Conservation (phyloP, 2,888 invertebrate species). For the Coremacera marginata region DNA sequence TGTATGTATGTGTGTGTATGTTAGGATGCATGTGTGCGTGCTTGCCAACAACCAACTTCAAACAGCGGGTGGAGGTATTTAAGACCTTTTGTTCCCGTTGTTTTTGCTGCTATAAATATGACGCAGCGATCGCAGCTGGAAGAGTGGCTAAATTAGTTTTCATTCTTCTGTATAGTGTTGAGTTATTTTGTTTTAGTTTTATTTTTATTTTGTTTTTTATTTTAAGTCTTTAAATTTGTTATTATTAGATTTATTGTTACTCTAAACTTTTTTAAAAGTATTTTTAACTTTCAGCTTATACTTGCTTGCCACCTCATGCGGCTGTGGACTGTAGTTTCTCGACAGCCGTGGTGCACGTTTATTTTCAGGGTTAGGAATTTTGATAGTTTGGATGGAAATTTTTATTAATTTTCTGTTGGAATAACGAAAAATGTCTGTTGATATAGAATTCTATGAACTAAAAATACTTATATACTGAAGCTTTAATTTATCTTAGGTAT, state of each 20-base stretch:
- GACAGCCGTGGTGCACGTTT: too few species aligned
- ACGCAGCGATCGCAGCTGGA: not conserved
- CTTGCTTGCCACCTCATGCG: not conserved
- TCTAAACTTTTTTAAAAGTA: not conserved
- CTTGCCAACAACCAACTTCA: too few species aligned
- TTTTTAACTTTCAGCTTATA: not conserved
- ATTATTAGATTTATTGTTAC: not conserved
- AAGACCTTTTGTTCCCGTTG: not conserved
- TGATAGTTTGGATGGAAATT: too few species aligned
- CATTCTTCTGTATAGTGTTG: not conserved
- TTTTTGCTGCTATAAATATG: not conserved
- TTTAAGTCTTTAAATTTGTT: not conserved
- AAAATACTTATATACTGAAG: too few species aligned
- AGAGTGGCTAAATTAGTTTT: conserved; percentile 19
- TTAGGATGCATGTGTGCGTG: too few species aligned
- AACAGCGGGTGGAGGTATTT: too few species aligned
- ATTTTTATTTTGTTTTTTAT: not conserved
- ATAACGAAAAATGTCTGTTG: too few species aligned
- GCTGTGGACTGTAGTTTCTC: not conserved
- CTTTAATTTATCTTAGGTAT: too few species aligned
- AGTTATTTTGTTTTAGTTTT: not conserved
- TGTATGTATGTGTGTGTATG: too few species aligned
- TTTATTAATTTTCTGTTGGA: too few species aligned
- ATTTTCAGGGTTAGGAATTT: too few species aligned
- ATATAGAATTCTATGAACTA: too few species aligned